These are phyloP conservation scores for Campylorhamphus procurvoides DNA, from an alignment of 2,113 vertebrate genomes.

Conservation along the genomic window DNA sequence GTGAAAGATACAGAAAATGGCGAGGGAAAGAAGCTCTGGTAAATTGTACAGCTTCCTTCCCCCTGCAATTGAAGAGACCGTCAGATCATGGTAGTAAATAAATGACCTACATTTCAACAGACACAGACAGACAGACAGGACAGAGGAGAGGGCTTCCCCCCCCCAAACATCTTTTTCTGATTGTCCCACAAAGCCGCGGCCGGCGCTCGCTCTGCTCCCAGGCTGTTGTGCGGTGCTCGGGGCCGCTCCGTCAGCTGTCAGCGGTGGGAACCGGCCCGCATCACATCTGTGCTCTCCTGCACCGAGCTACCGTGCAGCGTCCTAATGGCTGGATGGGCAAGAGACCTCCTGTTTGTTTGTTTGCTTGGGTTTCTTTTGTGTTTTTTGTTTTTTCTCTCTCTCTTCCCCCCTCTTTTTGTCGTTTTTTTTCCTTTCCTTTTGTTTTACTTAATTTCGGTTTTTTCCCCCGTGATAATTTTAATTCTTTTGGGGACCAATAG, in stretches of 20 bases:
- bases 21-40: not conserved
- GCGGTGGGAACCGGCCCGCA: constrained; percentile 75
- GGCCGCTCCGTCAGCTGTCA: constrained; percentile 77
- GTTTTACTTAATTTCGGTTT: not conserved
- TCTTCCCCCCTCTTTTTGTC: not conserved
- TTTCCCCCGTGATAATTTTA: not conserved
- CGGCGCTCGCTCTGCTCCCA: constrained; percentile 58
- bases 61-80: constrained; percentile 60
- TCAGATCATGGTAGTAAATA: constrained; percentile 74
- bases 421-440: not conserved
- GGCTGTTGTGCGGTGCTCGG: constrained; percentile 68
- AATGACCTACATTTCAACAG: constrained; percentile 78
- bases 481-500: constrained; percentile 20
- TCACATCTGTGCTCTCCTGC: constrained; percentile 74
- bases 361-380: constrained; percentile 3
- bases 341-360: constrained; percentile 52
- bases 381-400: not conserved
- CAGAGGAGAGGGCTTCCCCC: constrained; percentile 71
- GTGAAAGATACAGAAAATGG: constrained; percentile 53
- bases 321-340: constrained; percentile 60
- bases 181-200: constrained; percentile 77
- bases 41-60: not conserved
- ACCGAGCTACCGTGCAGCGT: constrained; percentile 54
- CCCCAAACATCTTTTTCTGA: constrained; percentile 67
- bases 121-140: constrained; percentile 77